Conservation (phyloP, 2,113 vertebrate species). For the Mirounga angustirostris region DNA sequence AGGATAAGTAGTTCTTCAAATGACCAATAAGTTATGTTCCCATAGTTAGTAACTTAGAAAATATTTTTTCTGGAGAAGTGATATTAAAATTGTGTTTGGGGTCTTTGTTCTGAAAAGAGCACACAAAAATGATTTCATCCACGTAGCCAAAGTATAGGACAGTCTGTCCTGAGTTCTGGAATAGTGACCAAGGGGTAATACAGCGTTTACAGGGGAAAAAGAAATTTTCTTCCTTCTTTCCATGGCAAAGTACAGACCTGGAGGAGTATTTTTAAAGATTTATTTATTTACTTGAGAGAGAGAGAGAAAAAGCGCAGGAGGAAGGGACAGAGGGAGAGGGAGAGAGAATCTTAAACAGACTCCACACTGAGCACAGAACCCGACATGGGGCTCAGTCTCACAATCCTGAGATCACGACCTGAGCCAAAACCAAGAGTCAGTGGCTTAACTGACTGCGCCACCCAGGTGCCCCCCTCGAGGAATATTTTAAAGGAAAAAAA, state of each 20-base stretch:
- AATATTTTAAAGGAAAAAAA: not conserved
- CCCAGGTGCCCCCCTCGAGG: not conserved
- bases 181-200: not conserved
- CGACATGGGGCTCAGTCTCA: not conserved
- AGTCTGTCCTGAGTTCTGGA: not conserved
- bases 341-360: not conserved
- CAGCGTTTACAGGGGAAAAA: not conserved
- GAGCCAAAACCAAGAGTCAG: not conserved
- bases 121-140: not conserved
- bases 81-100: not conserved
- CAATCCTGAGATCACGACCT: not conserved
- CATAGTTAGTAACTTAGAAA: conserved; percentile 47
- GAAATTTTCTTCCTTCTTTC: not conserved
- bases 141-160: not conserved
- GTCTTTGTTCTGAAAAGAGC: not conserved
- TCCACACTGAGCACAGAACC: not conserved
- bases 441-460: not conserved
- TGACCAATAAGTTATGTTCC: conserved; percentile 38
- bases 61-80: not conserved
- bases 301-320: not conserved
- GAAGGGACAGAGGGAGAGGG: not conserved
- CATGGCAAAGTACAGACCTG: not conserved
- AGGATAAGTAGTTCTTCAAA: conserved; percentile 71
- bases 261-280: not conserved
- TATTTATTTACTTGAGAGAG: not conserved